Conservation (phyloP, 2,888 invertebrate genomes). For the Drosophila eohydei region DNA sequence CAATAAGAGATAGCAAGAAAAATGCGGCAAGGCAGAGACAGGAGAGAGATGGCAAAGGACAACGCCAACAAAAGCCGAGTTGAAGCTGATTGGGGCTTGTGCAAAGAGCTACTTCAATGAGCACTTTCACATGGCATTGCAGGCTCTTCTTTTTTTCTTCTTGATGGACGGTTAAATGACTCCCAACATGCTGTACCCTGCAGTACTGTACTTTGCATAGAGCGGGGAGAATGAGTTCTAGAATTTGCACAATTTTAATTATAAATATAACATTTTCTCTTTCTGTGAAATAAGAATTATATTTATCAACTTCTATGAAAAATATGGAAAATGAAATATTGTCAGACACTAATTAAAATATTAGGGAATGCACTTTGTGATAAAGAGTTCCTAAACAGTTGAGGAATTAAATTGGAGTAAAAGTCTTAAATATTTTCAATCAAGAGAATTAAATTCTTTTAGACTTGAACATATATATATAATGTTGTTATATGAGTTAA, state of each 20-base stretch:
- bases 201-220: constrained; percentile 27
- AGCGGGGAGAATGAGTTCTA: background rate
- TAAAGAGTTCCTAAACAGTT: background rate
- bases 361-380: background rate
- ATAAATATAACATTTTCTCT: constrained; percentile 26
- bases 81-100: constrained; percentile 54
- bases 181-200: constrained; percentile 8
- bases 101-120: constrained; percentile 52
- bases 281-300: background rate
- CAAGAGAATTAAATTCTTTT: background rate
- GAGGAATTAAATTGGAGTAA: background rate
- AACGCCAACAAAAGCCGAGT: constrained; percentile 47
- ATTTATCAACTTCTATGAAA: background rate
- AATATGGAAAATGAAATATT: background rate
- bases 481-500: too few species aligned
- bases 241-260: constrained; percentile 16
- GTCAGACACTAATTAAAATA: background rate
- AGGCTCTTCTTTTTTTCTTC: constrained; percentile 28
- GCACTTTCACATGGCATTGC: constrained; percentile 57
- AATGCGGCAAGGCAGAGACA: background rate
- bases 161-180: background rate
- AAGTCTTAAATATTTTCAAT: background rate
- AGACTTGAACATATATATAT: background rate
- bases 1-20: constrained; percentile 5
- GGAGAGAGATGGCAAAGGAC: constrained; percentile 30